Evolutionary conservation across 2,797 vertebrate species (phyloP).

Genomic region (Xenops minutus): DNA sequence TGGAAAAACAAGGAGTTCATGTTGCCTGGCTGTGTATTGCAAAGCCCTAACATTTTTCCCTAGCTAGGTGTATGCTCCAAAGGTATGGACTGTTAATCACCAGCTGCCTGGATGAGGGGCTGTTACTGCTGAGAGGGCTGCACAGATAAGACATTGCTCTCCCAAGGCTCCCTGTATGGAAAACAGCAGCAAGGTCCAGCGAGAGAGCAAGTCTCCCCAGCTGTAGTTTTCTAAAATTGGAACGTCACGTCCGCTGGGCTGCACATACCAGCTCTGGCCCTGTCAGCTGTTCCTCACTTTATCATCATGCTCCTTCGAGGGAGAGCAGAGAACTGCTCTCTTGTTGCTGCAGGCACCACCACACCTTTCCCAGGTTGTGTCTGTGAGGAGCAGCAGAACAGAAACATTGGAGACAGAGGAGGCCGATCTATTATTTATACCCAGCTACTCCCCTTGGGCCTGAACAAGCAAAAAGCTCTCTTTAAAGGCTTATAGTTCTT

Average conservation of each 20-base stretch:
- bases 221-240: conserved; percentile 66
- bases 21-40: background rate
- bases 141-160: background rate
- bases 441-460: conserved; percentile 55
- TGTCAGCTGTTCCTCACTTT: conserved; percentile 67
- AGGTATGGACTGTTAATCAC: background rate
- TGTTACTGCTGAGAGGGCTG: background rate
- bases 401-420: background rate
- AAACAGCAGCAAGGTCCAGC: conserved; percentile 28
- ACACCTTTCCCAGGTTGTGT: conserved; percentile 44
- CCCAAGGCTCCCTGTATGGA: conserved; percentile 24
- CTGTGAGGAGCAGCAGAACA: conserved; percentile 19
- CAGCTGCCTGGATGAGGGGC: background rate
- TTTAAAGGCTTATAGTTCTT: conserved; percentile 63
- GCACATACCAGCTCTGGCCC: conserved; percentile 30
- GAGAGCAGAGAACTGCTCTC: background rate
- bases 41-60: background rate
- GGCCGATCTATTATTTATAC: conserved; percentile 65
- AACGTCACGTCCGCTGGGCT: conserved; percentile 17
- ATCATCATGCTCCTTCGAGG: conserved; percentile 15
- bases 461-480: conserved; percentile 66
- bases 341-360: background rate
- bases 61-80: background rate
- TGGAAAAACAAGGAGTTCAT: background rate
- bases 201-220: background rate